phyloP scores from a whole-genome alignment of 2,113 vertebrate genomes.

The Bucco capensis region DNA sequence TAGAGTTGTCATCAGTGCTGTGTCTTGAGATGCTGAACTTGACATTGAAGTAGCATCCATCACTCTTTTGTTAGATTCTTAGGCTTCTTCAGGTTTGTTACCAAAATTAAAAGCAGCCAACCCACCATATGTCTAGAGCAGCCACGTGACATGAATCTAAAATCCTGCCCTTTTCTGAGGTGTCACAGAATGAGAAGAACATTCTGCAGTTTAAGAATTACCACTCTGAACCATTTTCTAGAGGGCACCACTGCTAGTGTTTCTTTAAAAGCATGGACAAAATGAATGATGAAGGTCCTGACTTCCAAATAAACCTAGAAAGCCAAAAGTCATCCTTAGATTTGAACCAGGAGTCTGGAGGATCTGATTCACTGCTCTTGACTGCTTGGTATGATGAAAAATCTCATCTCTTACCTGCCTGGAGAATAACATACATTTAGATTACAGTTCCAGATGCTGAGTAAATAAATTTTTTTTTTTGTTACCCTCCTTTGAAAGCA shows the following conservation, averaged over 20 bases:
- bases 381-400: neutral
- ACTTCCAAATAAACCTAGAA: neutral
- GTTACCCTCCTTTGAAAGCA: neutral
- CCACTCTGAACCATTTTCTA: neutral
- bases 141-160: neutral
- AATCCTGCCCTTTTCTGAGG: neutral
- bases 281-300: neutral
- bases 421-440: neutral
- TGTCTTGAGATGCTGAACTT: neutral
- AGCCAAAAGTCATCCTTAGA: neutral
- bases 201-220: neutral
- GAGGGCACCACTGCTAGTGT: neutral
- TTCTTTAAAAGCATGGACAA: neutral
- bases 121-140: fast-evolving
- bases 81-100: neutral
- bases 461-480: neutral
- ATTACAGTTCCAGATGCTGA: neutral
- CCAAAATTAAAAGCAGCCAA: neutral
- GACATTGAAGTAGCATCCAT: neutral
- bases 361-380: neutral
- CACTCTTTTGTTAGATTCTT: neutral
- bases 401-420: neutral
- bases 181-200: neutral
- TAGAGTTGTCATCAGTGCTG: neutral
- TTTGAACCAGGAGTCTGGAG: neutral